Base-by-base conservation (phyloP, 2,888 invertebrate genomes). In the Ormyrus labotus region DNA sequence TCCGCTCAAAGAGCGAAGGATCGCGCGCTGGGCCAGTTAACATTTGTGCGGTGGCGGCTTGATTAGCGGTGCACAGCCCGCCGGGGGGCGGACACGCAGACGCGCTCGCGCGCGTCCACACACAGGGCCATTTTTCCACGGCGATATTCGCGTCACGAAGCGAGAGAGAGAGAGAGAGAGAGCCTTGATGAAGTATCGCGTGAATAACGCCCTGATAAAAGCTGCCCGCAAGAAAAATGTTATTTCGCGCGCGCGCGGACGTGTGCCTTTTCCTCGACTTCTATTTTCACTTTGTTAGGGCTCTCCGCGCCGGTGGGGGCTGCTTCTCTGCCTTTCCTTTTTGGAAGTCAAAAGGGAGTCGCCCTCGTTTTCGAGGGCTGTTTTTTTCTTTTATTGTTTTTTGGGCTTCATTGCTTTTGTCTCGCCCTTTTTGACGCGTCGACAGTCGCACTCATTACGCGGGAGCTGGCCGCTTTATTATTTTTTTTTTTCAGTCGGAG, bases 111-210 rank as follows among this genome's bases (percentile, higher is more conserved):
- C 7, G 5, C 61, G 19, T 50, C 6, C 19, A 45, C 47, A n/a
- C 10, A 57, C 11, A 57, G 68, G 34, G 47, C 48, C 34, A 67
- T 64, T 77, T 80, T 74, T 55, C 78, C 57, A 72, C 0, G 13
- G 48, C 67, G 79, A 70, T 74, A 80, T 80, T 80, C 80, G 58
- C 79, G 79, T 74, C 79, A 80, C 75, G 80, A 48, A 74, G 64
- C 63, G 3, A 19, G 19, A 19, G 19, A 19, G 19, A 19, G 19
- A 19, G 19, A 19, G 19, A 19, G 19, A 19, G 19, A 19, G 10
- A 34, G 47, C 34, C 68, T 51, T 79, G 69, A 68, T 79, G 68
- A 73, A 74, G 75, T 64, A 75, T 80, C 70, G 75, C 74, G 75
- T 65, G 75, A 74, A 70, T 70, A 70, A 75, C 74, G 80, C 53